phyloP scores from a whole-genome alignment of 1,140 invertebrate species.

The Caerostris darwini region DNA sequence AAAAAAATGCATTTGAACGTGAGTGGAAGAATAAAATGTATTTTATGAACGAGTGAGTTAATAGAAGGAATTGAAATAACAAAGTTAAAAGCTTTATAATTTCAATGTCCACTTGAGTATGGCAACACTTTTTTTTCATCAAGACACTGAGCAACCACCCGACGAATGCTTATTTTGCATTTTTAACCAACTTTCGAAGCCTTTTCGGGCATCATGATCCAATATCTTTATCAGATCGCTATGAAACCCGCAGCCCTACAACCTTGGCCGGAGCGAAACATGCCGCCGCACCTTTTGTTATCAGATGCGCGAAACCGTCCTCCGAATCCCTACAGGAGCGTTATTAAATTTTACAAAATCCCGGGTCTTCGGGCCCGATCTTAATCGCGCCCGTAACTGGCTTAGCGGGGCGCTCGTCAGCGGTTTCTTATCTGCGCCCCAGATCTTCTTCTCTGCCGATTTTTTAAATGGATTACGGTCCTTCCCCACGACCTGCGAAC shows the following conservation, averaged over 20 bases:
- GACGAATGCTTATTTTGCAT: too few relatives aligned
- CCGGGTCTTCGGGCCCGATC: constrained; percentile 32
- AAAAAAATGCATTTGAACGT: too few relatives aligned
- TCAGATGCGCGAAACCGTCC: not conserved
- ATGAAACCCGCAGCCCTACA: not conserved
- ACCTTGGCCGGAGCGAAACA: not conserved
- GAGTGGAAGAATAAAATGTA: too few relatives aligned
- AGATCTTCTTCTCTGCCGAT: not conserved
- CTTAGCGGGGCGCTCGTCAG: constrained; percentile 31
- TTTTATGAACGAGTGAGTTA: too few relatives aligned
- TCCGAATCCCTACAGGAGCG: constrained; percentile 43
- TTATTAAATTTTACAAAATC: constrained; percentile 57
- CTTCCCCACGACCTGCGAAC: not conserved
- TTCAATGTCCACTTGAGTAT: too few relatives aligned
- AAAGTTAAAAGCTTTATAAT: too few relatives aligned
- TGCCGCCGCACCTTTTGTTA: not conserved
- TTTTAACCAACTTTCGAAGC: not conserved
- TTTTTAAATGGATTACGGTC: constrained; percentile 54
- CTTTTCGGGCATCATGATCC: not conserved
- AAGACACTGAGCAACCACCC: too few relatives aligned
- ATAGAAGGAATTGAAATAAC: too few relatives aligned
- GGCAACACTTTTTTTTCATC: too few relatives aligned
- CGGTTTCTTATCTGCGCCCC: constrained; percentile 32
- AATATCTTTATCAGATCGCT: not conserved
- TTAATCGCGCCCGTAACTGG: constrained; percentile 51